Evolutionary conservation across 1,140 invertebrate species (phyloP), one percentile per base, ranked within the genome.

Genomic region (Batillaria attramentaria): DNA sequence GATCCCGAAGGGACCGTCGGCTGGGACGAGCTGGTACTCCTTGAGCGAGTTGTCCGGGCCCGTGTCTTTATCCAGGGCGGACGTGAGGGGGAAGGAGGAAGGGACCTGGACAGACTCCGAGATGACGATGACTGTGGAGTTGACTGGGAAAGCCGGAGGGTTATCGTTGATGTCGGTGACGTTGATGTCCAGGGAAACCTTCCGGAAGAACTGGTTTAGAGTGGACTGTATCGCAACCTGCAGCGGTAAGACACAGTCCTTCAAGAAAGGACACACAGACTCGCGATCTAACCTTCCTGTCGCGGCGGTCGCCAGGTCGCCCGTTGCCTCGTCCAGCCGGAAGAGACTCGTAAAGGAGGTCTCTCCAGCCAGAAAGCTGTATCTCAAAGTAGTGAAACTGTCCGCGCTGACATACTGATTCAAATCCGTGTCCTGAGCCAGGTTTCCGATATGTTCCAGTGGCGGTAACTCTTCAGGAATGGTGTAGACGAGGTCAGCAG

Each of bases 121-220:
- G 96, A 99, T 97, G 88, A 98, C 97, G 0, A 99, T 95, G 87
- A 95, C 93, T 93, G 99, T 96, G 57, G 94, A 79, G 3, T 69
- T 72, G 65, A 80, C 79, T 0, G 72, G 72, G 76, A 90, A 90
- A 13, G 76, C 62, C 10, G 89, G 89, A 0, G 84, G 76, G 78
- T 90, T 88, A 75, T 90, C 89, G 79, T 90, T 90, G 42, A 86
- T 77, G 72, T 90, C 94, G 42, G 97, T 96, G 81, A 89, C 83
- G 43, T 81, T 77, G 24, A 89, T 66, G 28, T 78, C 81, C 3
- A 89, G 76, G 13, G 76, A 46, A 18, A 86, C 24, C 77, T 81
- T 78, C 57, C 81, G 24, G 72, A 84, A 78, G 77, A 77, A 81
- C 68, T 84, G 78, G 79, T 72, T 77, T 43, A 69, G 33, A 43